Base-by-base conservation (phyloP, 2,113 vertebrate species). In the Dasyurus viverrinus region DNA sequence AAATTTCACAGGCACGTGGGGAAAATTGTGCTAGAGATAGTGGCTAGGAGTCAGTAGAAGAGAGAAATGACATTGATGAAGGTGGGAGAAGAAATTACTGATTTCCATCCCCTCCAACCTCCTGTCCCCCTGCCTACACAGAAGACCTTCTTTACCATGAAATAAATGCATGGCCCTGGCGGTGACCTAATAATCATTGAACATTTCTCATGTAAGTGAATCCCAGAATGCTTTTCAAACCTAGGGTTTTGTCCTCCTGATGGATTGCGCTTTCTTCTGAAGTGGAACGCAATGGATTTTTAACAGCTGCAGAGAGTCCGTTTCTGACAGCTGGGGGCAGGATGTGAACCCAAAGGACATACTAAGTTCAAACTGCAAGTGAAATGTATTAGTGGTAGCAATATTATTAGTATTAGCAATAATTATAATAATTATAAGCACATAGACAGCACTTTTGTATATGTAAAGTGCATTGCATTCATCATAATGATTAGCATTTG, bases 41-140 rank as follows among this genome's bases (percentile, higher is more conserved):
- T 95, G 5, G 96, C 25, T 0, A 97, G 96, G 89, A 97, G 97
- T 90, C 96, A 94, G 94, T 92, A 94, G 97, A 93, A 93, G 95
- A 97, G 97, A 96, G 93, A 98, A 98, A 97, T 94, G 95, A 95
- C 96, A 97, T 96, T 97, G 97, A 98, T 97, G 95, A 96, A 98
- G 96, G 54, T 2, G n/a, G 93, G 97, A 95, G 25, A 91, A 92
- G 89, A 55, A 93, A 92, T 25, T 24, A 55, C 50, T 53, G 90
- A 93, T 54, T 53, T 93, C 91, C 26, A 22, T 22, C 50, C 94
- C 96, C 95, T 91, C 93, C 90, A 26, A 22, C 27, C 47, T 95
- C 96, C 94, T 91, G 48, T 93, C 94, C 97, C 95, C 55, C 97
- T 97, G 91, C 92, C 96, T 90, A 90, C 92, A 94, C 93, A 96